Conservation (phyloP, 2,113 vertebrate species). For the Platysternon megacephalum region DNA sequence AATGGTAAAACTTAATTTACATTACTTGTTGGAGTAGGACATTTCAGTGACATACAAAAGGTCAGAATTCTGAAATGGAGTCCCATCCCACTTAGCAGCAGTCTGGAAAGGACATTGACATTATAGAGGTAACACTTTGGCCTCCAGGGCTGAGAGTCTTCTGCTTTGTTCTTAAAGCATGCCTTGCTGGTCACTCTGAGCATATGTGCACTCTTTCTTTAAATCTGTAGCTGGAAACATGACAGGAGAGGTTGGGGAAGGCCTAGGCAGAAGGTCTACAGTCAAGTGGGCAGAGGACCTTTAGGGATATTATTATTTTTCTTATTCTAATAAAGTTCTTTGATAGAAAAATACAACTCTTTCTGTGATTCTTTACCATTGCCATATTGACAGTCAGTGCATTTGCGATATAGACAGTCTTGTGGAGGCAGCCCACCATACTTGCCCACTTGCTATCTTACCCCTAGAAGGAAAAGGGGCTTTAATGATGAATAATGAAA, state of each 20-base stretch:
- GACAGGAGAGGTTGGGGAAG: not conserved
- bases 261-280: not conserved
- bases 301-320: not conserved
- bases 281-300: not conserved
- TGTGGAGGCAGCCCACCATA: not conserved
- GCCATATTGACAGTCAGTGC: not conserved
- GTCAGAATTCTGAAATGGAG: not conserved
- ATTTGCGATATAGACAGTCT: not conserved
- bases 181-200: not conserved
- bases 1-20: not conserved
- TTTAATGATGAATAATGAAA: not conserved
- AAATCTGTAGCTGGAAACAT: not conserved
- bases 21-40: not conserved
- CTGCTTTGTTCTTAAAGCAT: not conserved
- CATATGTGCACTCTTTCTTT: not conserved
- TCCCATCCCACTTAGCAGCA: not conserved
- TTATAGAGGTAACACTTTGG: not conserved
- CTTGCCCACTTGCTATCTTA: not conserved
- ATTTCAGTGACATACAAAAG: not conserved
- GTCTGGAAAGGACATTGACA: not conserved
- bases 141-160: fast-evolving
- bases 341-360: not conserved
- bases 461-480: not conserved
- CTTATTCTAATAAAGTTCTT: not conserved
- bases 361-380: not conserved